Evolutionary conservation across 2,113 vertebrate genomes (phyloP).

Genomic region (Tachysurus vachellii): DNA sequence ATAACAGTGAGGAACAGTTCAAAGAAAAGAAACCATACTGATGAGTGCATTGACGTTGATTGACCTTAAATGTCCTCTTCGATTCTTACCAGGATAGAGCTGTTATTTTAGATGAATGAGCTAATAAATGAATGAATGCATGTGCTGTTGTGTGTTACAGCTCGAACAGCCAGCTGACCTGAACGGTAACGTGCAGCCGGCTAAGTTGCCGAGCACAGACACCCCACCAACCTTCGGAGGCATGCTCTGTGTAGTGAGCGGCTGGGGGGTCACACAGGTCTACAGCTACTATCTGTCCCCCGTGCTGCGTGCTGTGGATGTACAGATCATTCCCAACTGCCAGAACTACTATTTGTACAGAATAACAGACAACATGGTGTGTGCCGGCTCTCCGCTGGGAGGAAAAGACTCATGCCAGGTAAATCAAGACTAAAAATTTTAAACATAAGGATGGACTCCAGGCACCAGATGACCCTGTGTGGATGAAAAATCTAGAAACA

Average conservation of each 20-base stretch:
- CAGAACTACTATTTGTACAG: constrained; percentile 71
- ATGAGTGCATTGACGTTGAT: neutral
- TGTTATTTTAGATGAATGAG: neutral
- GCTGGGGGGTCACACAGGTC: constrained; percentile 74
- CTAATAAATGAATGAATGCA: neutral
- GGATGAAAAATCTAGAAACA: too few relatives aligned
- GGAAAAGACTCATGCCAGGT: constrained; percentile 78
- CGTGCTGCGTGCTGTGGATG: constrained; percentile 67
- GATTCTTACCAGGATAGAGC: neutral
- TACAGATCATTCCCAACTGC: constrained; percentile 68
- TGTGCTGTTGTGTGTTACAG: constrained; percentile 54
- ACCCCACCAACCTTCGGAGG: constrained; percentile 7
- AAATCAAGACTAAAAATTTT: constrained; percentile 22
- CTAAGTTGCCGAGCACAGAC: constrained; percentile 44
- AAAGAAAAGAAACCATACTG: neutral
- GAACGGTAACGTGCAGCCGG: constrained; percentile 53
- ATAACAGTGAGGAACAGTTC: neutral
- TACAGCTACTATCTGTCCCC: constrained; percentile 66
- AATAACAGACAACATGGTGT: constrained; percentile 75
- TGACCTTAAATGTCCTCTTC: neutral
- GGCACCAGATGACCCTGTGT: too few relatives aligned
- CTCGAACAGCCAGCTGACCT: constrained; percentile 65
- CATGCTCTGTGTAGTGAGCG: constrained; percentile 69
- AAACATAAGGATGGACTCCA: neutral
- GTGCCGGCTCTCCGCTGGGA: constrained; percentile 67